Evolutionary conservation across 2,797 vertebrate species (phyloP).

Genomic region (Gymnothorax javanicus): DNA sequence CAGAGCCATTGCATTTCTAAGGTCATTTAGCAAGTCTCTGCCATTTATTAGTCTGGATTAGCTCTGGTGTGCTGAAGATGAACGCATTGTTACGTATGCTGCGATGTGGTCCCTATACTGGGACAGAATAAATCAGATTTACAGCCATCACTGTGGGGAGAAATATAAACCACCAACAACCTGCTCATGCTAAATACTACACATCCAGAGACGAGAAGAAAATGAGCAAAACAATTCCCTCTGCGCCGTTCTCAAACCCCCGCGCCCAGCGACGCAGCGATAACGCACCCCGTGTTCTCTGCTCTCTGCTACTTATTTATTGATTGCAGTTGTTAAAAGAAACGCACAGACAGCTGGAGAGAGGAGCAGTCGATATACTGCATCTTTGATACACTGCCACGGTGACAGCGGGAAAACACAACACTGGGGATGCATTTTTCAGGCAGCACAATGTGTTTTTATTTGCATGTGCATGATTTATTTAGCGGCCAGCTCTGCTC

Average conservation of each 20-base stretch:
- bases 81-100: slow-evolving; percentile 56
- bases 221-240: slow-evolving; percentile 49
- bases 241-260: not conserved
- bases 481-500: not conserved
- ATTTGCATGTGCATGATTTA: not conserved
- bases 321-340: slow-evolving; percentile 17
- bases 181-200: slow-evolving; percentile 45
- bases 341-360: slow-evolving; percentile 16
- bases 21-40: slow-evolving; percentile 64
- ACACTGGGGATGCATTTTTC: not conserved
- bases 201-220: slow-evolving; percentile 45
- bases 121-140: slow-evolving; percentile 67
- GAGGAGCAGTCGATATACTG: not conserved
- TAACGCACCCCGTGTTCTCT: not conserved
- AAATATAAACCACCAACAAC: slow-evolving; percentile 11
- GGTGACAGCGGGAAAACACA: not conserved
- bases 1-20: slow-evolving; percentile 62
- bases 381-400: slow-evolving; percentile 8
- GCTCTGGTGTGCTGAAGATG: slow-evolving; percentile 42
- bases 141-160: slow-evolving; percentile 53
- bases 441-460: not conserved
- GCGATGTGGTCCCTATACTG: slow-evolving; percentile 60
- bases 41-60: slow-evolving; percentile 62
- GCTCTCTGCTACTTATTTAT: slow-evolving; percentile 7
- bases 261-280: not conserved